A percentile compares a stretch with the other conserved stretches of the same genome.
These are phyloP conservation scores for Eucera pruinosa DNA, from an alignment of 2,888 invertebrate species.

Conservation along the genomic window DNA sequence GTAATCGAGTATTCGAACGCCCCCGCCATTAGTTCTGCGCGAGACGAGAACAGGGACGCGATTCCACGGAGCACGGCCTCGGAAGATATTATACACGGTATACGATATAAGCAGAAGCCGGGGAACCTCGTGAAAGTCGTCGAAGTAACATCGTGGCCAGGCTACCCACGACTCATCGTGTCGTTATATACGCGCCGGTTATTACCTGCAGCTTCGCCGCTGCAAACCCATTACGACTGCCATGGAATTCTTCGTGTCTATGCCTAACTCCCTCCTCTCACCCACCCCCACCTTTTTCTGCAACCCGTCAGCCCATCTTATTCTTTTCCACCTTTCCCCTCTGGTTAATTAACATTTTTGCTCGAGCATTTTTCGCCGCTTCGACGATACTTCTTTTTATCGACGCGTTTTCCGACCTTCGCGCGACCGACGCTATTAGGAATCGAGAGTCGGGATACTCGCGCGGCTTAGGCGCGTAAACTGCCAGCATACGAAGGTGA, in stretches of 20 bases:
- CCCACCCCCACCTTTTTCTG: not conserved
- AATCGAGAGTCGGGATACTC: not conserved
- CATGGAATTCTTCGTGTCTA: slow-evolving; percentile 64
- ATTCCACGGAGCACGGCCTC: slow-evolving; percentile 23
- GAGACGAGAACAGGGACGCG: slow-evolving; percentile 9
- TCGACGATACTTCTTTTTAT: not conserved
- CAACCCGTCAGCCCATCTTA: not conserved
- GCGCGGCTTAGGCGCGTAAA: not conserved
- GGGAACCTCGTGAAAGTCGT: slow-evolving; percentile 68
- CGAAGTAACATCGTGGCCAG: slow-evolving; percentile 55
- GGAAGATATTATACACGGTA: slow-evolving; percentile 40
- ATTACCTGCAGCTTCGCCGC: slow-evolving; percentile 68
- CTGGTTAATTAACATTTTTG: slow-evolving; percentile 59
- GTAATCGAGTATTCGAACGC: not conserved
- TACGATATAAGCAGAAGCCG: slow-evolving; percentile 51
- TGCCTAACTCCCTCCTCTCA: not conserved
- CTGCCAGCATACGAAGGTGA: too few relatives aligned
- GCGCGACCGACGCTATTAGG: not conserved
- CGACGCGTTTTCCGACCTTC: slow-evolving; percentile 8
- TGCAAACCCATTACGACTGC: slow-evolving; percentile 71
- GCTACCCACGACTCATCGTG: slow-evolving; percentile 72
- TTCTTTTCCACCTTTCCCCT: slow-evolving; percentile 47
- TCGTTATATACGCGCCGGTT: slow-evolving; percentile 72
- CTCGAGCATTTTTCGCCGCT: slow-evolving; percentile 13
- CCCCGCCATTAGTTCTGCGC: slow-evolving; percentile 5